These are phyloP conservation scores for Pollimyrus isidori DNA, from an alignment of 2,113 vertebrate genomes.

Conservation along the genomic window DNA sequence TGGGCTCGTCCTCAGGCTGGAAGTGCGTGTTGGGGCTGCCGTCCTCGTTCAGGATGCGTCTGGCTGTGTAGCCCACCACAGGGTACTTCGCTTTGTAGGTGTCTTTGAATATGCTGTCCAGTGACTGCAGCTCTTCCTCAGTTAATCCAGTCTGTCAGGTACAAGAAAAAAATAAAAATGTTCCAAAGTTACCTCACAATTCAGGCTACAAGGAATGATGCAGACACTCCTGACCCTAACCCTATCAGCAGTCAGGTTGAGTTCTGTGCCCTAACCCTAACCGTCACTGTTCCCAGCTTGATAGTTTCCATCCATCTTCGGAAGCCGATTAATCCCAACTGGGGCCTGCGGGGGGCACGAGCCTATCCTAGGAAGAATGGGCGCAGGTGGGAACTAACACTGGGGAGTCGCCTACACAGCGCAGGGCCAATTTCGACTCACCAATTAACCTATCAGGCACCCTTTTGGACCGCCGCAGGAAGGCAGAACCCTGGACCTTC, in stretches of 20 bases:
- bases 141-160: constrained; percentile 71
- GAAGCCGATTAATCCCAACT: no score
- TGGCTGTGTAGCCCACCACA: constrained; percentile 85
- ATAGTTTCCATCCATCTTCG: no score
- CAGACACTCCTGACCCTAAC: background rate
- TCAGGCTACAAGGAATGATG: background rate
- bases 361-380: no score
- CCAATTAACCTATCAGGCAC: no score
- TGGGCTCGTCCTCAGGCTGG: constrained; percentile 84
- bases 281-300: background rate
- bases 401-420: no score
- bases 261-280: background rate
- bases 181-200: background rate
- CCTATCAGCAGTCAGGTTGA: background rate
- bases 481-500: no score
- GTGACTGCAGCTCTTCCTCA: constrained; percentile 69
- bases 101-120: constrained; percentile 77
- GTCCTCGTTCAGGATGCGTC: constrained; percentile 75
- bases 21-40: constrained; percentile 85
- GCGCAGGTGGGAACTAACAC: no score
- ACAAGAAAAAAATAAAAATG: constrained; percentile 14
- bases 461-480: no score
- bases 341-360: no score
- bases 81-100: constrained; percentile 94
- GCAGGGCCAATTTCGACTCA: no score